These are phyloP conservation scores for Tridacna gigas DNA, from an alignment of 2,888 invertebrate genomes.

Conservation along the genomic window DNA sequence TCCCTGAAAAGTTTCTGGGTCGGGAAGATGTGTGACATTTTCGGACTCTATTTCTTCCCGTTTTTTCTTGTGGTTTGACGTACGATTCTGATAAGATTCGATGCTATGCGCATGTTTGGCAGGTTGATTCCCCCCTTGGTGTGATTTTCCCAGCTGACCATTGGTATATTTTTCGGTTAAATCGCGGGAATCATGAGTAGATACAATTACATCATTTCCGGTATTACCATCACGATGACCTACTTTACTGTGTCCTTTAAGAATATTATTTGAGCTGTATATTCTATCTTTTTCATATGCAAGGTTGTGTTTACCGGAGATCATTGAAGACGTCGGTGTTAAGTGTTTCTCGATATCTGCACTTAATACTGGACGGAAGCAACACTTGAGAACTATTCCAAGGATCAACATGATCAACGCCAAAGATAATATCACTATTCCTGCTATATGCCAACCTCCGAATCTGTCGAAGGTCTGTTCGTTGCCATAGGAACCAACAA, in stretches of 20 bases:
- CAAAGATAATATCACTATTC: slow-evolving; percentile 62
- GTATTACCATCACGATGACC: slow-evolving; percentile 19
- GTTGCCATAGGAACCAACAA: slow-evolving; percentile 65
- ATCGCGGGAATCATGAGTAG: slow-evolving; percentile 49
- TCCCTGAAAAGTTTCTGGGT: slow-evolving; percentile 7
- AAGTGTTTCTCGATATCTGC: slow-evolving; percentile 66
- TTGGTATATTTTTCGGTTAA: neutral
- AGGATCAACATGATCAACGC: slow-evolving; percentile 56
- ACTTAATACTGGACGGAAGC: slow-evolving; percentile 63
- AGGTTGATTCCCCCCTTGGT: neutral
- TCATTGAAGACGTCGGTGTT: slow-evolving; percentile 60
- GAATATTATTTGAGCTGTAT: slow-evolving; percentile 9
- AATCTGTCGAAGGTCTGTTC: slow-evolving; percentile 64
- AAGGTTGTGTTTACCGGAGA: slow-evolving; percentile 50
- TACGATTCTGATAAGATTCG: neutral
- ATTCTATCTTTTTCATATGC: slow-evolving; percentile 48
- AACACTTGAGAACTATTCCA: slow-evolving; percentile 67
- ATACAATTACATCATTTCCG: slow-evolving; percentile 46
- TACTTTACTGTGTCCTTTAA: slow-evolving; percentile 40
- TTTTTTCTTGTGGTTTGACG: neutral
- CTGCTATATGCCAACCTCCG: slow-evolving; percentile 68
- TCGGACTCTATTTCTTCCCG: neutral
- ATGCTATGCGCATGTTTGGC: neutral
- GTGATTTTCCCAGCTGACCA: neutral
- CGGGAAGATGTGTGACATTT: slow-evolving; percentile 15